Percentiles rank a stretch among this genome's conserved stretches.
Conservation (phyloP, 2,797 vertebrate species). For the Cynopterus sphinx region DNA sequence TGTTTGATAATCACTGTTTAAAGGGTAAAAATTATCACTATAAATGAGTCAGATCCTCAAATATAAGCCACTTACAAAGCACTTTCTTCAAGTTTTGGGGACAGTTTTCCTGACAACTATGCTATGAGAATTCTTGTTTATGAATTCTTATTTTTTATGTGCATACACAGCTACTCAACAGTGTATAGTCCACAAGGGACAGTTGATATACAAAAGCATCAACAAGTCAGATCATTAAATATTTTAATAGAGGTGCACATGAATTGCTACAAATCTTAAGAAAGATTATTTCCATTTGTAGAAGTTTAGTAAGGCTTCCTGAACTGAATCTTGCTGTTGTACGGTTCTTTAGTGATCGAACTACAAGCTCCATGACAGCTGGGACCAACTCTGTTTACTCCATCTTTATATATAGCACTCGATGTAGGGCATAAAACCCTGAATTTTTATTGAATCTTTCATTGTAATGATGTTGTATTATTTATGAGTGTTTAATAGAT, state of each 20-base stretch:
- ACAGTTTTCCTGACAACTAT: not conserved
- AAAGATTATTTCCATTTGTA: not conserved
- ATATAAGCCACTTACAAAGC: not conserved
- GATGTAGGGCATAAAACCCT: not conserved
- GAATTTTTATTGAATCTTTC: not conserved
- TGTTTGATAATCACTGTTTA: not conserved
- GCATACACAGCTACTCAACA: not conserved
- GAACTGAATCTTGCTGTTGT: not conserved
- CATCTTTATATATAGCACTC: not conserved
- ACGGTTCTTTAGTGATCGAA: not conserved
- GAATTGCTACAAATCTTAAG: not conserved
- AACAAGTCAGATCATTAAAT: not conserved
- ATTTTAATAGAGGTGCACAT: not conserved
- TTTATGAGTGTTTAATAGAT: not conserved
- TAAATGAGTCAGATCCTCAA: not conserved
- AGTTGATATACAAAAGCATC: not conserved
- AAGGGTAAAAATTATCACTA: not conserved
- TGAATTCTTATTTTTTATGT: not conserved
- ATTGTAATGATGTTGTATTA: not conserved
- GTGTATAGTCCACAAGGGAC: not conserved
- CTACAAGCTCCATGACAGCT: not conserved
- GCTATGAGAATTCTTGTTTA: not conserved
- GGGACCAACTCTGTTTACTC: not conserved
- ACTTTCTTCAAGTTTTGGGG: not conserved
- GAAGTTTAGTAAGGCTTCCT: not conserved